Base-by-base conservation (phyloP, 2,113 vertebrate species). In the Rhinolophus ferrumequinum region DNA sequence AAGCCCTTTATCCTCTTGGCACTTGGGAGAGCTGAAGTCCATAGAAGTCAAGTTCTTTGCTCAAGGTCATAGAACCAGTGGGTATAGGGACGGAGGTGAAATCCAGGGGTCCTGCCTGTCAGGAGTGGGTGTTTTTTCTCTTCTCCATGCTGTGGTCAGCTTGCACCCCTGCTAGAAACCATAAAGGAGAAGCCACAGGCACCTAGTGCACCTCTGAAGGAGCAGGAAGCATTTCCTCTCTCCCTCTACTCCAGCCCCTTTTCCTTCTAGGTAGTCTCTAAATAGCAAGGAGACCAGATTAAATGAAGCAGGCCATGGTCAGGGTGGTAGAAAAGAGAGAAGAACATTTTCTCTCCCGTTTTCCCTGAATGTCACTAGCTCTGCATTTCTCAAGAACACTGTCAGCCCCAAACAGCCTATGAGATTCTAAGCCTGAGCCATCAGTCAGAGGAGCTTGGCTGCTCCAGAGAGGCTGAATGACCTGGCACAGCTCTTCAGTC, bases 11-110 rank as follows among this genome's bases (percentile, higher is more conserved):
- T 38, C 33, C 35, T 92, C 83, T 94, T 92, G 69, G 95, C 38
- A 96, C 93, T 6, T 84, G 92, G 95, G 1, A 85, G 96, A 95
- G 95, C 73, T 72, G n/a, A 93, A 24, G n/a, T 22, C 38, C 58
- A 18, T 26, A 60, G 58, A 96, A 47, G 85, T 62, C 88, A 80
- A 84, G 75, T 38, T 80, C 50, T 87, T 54, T 56, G 70, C 60
- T 92, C 70, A 70, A 88, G 60, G 93, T 66, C 93, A 80, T 1
- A 80, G 26, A 77, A 12, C 30, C 41, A 26, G 30, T 38, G 6
- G 26, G 19, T 41, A 8, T 72, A 90, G 76, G 67, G 33, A 38
- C 11, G 15, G 58, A 69, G 80, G 66, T 69, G 56, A 16, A n/a
- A 58, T 19, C 75, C 79, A 47, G 10, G 56, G 33, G 2, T 50